phyloP scores from a whole-genome alignment of 2,113 vertebrate genomes.

The Paramormyrops kingsleyae region DNA sequence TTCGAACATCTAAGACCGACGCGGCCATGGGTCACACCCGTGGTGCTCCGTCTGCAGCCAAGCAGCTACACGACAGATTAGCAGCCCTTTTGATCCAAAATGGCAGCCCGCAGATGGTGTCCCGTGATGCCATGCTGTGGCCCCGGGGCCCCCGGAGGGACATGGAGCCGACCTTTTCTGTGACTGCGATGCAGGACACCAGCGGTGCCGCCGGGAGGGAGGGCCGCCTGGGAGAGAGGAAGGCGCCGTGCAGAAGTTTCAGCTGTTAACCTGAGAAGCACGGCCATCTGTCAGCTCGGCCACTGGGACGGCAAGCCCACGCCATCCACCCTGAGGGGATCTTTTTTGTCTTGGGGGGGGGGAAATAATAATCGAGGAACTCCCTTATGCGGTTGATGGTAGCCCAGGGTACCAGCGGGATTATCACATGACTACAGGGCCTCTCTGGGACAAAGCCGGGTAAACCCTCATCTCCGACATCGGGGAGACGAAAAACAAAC shows the following conservation, averaged over 20 bases:
- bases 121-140: background rate
- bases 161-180: background rate
- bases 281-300: background rate
- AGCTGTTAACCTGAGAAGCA: background rate
- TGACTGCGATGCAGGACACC: background rate
- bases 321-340: background rate
- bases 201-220: background rate
- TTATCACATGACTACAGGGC: background rate
- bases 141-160: background rate
- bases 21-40: background rate
- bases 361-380: background rate
- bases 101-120: background rate
- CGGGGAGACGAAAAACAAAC: background rate
- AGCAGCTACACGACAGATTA: background rate
- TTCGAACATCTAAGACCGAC: background rate
- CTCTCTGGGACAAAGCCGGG: conserved; percentile 29
- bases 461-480: conserved; percentile 18
- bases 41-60: background rate
- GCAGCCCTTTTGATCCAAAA: background rate
- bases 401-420: background rate
- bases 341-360: background rate
- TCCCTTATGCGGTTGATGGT: background rate
- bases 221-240: background rate
- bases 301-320: background rate
- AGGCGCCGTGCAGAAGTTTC: background rate